Conservation (phyloP, 2,797 vertebrate species). For the Saxicola maurus region DNA sequence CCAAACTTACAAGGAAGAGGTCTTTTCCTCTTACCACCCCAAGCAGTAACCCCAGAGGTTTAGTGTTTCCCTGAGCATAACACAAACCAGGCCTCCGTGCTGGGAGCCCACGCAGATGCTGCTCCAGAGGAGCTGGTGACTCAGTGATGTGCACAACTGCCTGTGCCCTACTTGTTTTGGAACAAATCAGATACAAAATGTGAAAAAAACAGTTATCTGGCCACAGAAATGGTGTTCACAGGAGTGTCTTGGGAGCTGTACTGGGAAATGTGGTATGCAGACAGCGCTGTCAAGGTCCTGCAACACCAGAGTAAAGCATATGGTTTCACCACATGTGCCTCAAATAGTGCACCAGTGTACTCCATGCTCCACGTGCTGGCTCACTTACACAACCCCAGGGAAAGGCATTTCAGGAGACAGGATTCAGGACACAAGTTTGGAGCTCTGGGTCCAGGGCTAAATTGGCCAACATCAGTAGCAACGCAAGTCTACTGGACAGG, state of each 20-base stretch:
- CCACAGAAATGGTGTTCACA: neutral
- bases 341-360: neutral
- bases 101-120: neutral
- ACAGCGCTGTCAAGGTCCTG: neutral
- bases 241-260: neutral
- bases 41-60: neutral
- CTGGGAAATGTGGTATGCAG: neutral
- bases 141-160: conserved; percentile 18
- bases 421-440: neutral
- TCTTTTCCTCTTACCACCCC: conserved; percentile 13
- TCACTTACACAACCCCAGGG: neutral
- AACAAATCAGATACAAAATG: neutral
- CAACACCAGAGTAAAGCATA: neutral
- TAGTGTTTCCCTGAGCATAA: neutral
- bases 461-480: neutral
- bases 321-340: neutral
- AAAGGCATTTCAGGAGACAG: neutral
- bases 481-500: neutral
- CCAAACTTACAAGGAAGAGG: neutral
- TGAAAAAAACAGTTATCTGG: conserved; percentile 1
- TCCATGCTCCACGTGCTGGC: fast-evolving
- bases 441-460: neutral
- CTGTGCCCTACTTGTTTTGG: conserved; percentile 2
- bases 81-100: neutral
- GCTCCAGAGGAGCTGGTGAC: conserved; percentile 15